A percentile compares a stretch with the other conserved stretches of the same genome.
Evolutionary conservation across 2,797 vertebrate genomes (phyloP).

Genomic region (Falco naumanni): DNA sequence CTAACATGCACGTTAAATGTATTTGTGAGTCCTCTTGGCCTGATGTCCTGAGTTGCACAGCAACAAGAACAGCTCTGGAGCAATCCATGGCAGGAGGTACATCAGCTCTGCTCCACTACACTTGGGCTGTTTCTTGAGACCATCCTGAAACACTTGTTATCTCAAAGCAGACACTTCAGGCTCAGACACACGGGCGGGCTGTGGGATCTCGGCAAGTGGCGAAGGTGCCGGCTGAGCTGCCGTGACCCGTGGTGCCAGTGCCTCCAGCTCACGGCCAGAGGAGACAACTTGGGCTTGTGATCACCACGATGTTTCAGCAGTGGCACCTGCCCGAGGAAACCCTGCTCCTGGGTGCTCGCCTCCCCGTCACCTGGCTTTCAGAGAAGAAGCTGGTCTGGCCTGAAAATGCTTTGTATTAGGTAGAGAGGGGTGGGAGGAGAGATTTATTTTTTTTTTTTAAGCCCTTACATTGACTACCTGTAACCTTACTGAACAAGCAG

Average conservation of each 20-base stretch:
- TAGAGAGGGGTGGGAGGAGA: background rate
- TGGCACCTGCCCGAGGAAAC: background rate
- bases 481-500: background rate
- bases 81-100: background rate
- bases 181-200: background rate
- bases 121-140: background rate
- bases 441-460: background rate
- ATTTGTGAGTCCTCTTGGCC: background rate
- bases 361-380: background rate
- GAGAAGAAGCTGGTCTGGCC: background rate
- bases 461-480: background rate
- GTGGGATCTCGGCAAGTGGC: background rate
- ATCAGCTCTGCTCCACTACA: background rate
- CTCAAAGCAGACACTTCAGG: background rate
- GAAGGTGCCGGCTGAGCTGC: background rate
- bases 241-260: fast-evolving
- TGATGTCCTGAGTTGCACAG: background rate
- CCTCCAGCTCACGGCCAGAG: background rate
- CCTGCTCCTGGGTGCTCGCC: background rate
- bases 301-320: fast-evolving
- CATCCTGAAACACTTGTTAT: background rate
- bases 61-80: background rate
- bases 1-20: constrained; percentile 46
- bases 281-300: fast-evolving
- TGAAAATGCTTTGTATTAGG: too few relatives aligned